These are phyloP conservation scores for Teleiodes luculella DNA, from an alignment of 2,888 invertebrate species.

Conservation along the genomic window DNA sequence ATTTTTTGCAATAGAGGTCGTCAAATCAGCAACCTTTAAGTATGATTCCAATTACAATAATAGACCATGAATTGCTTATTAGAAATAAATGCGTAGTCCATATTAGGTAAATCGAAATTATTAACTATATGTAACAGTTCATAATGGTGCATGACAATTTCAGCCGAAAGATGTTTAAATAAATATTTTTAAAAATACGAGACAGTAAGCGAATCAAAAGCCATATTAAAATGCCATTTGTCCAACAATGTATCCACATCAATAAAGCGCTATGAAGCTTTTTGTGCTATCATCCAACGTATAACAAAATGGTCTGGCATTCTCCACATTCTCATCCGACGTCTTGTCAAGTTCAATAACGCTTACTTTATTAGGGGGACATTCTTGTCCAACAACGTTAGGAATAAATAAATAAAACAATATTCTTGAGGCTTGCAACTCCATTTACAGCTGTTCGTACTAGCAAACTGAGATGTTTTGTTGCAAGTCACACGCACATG, in stretches of 20 bases:
- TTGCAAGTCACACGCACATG: neutral
- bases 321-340: slow-evolving; percentile 5
- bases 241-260: too few species aligned
- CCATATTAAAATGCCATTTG: too few species aligned
- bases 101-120: too few species aligned
- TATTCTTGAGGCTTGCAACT: neutral
- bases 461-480: neutral
- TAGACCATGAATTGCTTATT: too few species aligned
- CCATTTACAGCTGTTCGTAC: neutral
- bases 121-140: too few species aligned
- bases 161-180: too few species aligned
- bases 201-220: too few species aligned
- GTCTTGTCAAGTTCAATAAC: neutral
- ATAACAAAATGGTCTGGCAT: slow-evolving; percentile 3
- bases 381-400: neutral
- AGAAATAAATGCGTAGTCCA: too few species aligned
- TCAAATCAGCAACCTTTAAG: slow-evolving; percentile 15
- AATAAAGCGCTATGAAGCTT: neutral
- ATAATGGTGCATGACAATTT: too few species aligned
- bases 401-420: neutral
- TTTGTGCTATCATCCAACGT: neutral
- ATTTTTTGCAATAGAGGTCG: slow-evolving; percentile 14
- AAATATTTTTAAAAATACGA: too few species aligned
- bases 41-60: too few species aligned
- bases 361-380: neutral